A percentile compares a stretch with the other conserved stretches of the same genome.
These are phyloP conservation scores for Corydoras sp. DNA, from an alignment of 2,113 vertebrate genomes.

Conservation along the genomic window DNA sequence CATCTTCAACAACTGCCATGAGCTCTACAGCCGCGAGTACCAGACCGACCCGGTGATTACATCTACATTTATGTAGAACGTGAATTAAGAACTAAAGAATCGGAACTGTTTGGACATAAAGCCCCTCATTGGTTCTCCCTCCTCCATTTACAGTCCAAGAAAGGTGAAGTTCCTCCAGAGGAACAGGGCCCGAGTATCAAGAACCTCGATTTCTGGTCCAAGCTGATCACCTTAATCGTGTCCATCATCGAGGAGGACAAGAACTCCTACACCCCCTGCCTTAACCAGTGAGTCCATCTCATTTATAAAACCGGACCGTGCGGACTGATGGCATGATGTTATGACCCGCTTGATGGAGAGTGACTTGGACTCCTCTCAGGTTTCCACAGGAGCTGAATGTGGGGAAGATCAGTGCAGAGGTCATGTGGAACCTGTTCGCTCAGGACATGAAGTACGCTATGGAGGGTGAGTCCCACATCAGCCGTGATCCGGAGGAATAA, in stretches of 20 bases:
- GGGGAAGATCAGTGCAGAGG: conserved; percentile 96
- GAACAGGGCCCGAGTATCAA: conserved; percentile 98
- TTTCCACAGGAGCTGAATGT: conserved; percentile 94
- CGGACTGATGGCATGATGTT: not conserved
- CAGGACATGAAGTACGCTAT: conserved; percentile 99
- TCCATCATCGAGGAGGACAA: conserved; percentile 98
- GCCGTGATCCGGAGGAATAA: too few relatives aligned
- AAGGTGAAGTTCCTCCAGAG: conserved; percentile 86
- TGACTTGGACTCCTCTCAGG: conserved; percentile 53
- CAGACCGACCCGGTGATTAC: conserved; percentile 80
- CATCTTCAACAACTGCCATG: conserved; percentile 97
- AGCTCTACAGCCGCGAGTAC: conserved; percentile 94
- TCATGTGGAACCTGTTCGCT: conserved; percentile 99
- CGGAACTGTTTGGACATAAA: too few relatives aligned
- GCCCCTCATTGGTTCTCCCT: too few relatives aligned
- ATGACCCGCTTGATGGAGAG: not conserved
- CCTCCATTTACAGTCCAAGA: conserved; percentile 73
- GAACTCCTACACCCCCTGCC: conserved; percentile 95
- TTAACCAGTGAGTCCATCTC: conserved; percentile 84
- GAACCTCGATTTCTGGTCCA: conserved; percentile 98
- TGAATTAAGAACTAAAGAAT: too few relatives aligned
- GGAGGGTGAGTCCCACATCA: conserved; percentile 78
- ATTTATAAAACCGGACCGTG: not conserved
- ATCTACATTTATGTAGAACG: not conserved
- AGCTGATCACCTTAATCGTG: conserved; percentile 96